Conservation (phyloP, 2,797 vertebrate genomes). For the Tapirus indicus region DNA sequence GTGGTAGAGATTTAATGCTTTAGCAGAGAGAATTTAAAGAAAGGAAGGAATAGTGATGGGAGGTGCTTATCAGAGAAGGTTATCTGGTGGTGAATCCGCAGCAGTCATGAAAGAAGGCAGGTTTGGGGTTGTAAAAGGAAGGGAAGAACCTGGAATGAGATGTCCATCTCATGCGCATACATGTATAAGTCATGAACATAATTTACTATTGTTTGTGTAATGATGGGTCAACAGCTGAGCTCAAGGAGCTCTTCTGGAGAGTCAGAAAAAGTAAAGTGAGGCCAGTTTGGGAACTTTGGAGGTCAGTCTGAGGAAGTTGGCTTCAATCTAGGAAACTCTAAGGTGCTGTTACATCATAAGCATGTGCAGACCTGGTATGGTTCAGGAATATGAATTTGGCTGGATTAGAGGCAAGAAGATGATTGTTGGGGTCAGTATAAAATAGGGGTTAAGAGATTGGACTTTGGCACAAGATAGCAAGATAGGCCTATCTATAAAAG, state of each 20-base stretch:
- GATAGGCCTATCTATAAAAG: background rate
- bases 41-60: background rate
- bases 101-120: background rate
- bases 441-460: background rate
- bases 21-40: background rate
- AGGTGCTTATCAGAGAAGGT: background rate
- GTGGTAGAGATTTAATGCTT: background rate
- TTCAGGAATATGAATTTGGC: background rate
- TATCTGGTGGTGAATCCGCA: background rate
- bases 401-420: background rate
- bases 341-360: background rate
- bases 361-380: background rate
- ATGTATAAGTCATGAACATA: background rate
- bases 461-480: background rate
- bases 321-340: background rate
- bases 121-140: background rate
- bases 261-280: conserved; percentile 1
- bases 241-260: background rate
- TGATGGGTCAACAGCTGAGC: background rate
- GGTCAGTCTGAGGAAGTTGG: background rate
- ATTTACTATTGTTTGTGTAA: background rate
- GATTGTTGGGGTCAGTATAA: background rate
- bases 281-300: background rate
- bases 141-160: background rate
- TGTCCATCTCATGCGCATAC: background rate